Percentiles rank a stretch among this genome's conserved stretches.
These are phyloP conservation scores for Lasioglossum leucozonium DNA, from an alignment of 2,888 invertebrate species.

Conservation along the genomic window DNA sequence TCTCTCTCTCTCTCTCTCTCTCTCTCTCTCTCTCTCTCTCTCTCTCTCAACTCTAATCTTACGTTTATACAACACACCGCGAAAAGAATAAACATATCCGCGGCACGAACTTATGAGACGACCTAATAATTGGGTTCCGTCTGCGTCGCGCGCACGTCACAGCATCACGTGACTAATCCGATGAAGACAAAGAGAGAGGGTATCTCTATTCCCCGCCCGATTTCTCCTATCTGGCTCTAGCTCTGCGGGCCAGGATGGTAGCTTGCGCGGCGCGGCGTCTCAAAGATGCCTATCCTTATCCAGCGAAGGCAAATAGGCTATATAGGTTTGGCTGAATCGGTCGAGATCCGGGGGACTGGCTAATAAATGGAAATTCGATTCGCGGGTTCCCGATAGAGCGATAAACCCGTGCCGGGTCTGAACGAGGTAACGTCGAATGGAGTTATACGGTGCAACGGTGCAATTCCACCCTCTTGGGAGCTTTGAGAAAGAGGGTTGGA, in stretches of 20 bases:
- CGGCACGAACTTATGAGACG: too few relatives aligned
- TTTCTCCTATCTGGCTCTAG: neutral
- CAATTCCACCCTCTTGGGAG: constrained; percentile 23
- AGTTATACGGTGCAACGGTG: constrained; percentile 57
- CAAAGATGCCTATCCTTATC: constrained; percentile 19
- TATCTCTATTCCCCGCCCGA: neutral
- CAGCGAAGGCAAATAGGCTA: constrained; percentile 28
- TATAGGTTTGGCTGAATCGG: constrained; percentile 27
- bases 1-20: too few relatives aligned
- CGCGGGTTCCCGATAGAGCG: constrained; percentile 56
- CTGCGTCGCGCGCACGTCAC: too few relatives aligned
- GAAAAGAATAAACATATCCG: too few relatives aligned
- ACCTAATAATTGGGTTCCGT: too few relatives aligned
- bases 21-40: too few relatives aligned
- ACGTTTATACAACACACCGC: too few relatives aligned
- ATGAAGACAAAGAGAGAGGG: neutral
- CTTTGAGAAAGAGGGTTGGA: neutral
- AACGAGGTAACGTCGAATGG: constrained; percentile 55
- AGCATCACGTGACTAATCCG: too few relatives aligned
- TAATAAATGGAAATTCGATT: constrained; percentile 71
- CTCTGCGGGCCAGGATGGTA: neutral
- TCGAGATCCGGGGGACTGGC: constrained; percentile 34
- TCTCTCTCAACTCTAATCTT: too few relatives aligned
- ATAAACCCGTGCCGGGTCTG: constrained; percentile 40
- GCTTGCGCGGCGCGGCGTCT: neutral